Conservation (phyloP, 2,113 vertebrate species). For the rat (Rattus norvegicus) region GRCr8 NC_086022.1:178102001-178102500, state of each 20-base stretch:
- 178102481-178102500: not conserved
- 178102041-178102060: too few relatives aligned
- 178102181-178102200: not conserved
- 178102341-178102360: not conserved
- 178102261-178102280: not conserved
- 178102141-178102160: not conserved
- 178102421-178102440: not conserved
- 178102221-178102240: rapidly evolving
- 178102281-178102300: not conserved
- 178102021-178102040: too few relatives aligned
- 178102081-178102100: not conserved
- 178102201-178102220: not conserved
- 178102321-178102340: not conserved
- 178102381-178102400: not conserved
- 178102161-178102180: not conserved
- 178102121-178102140: not conserved
- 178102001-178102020: too few relatives aligned
- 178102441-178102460: not conserved
- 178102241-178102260: not conserved
- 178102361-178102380: not conserved
- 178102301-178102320: not conserved
- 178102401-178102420: not conserved
- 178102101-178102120: not conserved
- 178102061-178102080: too few relatives aligned
- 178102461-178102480: not conserved